A percentile compares a stretch with the other conserved stretches of the same genome.
phyloP scores from a whole-genome alignment of 1,140 invertebrate species.

The Teleopsis dalmanni region DNA sequence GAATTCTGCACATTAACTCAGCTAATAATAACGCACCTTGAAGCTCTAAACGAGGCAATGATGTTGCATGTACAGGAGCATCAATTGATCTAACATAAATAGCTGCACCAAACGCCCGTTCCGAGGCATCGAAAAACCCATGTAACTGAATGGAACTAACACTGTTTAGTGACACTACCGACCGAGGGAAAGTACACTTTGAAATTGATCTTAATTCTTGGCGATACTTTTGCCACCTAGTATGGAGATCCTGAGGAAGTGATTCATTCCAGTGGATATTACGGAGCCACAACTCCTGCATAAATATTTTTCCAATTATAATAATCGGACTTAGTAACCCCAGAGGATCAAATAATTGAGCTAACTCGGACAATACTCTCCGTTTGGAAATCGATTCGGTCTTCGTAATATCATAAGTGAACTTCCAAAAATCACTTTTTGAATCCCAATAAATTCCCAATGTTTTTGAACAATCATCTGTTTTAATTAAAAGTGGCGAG shows the following conservation, averaged over 20 bases:
- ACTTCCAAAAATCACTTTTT: not conserved
- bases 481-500: too few species aligned
- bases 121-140: constrained; percentile 3
- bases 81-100: constrained; percentile 1
- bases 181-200: not conserved
- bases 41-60: constrained; percentile 21
- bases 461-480: not conserved
- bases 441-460: constrained; percentile 3
- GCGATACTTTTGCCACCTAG: not conserved
- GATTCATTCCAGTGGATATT: constrained; percentile 5
- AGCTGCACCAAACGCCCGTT: constrained; percentile 2
- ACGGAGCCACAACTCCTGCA: constrained; percentile 14
- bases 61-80: constrained; percentile 14
- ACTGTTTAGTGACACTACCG: not conserved
- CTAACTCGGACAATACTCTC: constrained; percentile 3
- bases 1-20: not conserved
- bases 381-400: not conserved
- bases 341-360: constrained; percentile 3
- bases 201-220: not conserved
- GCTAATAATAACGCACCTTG: constrained; percentile 9
- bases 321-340: constrained; percentile 1
- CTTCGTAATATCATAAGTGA: not conserved
- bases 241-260: not conserved
- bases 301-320: constrained; percentile 9
- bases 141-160: not conserved